Conservation (phyloP, 2,113 vertebrate genomes). For the Thalassarche chlororhynchos region DNA sequence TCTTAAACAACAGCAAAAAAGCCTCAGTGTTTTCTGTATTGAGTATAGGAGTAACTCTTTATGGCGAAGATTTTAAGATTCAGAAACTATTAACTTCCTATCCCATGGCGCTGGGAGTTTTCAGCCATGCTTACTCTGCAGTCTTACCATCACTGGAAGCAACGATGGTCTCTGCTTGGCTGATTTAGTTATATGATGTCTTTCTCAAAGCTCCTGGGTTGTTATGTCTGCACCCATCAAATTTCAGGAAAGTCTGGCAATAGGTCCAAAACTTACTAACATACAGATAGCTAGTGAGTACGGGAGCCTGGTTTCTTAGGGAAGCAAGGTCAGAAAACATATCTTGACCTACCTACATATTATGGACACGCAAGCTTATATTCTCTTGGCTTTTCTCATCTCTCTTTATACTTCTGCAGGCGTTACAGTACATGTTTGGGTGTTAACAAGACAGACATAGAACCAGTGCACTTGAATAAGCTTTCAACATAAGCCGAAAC, state of each 20-base stretch:
- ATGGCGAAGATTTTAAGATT: neutral
- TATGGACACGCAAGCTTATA: accelerated
- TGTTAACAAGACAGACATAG: neutral
- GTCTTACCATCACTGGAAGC: neutral
- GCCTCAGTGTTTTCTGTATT: neutral
- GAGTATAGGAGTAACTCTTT: neutral
- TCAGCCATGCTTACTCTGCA: neutral
- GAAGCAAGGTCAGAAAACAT: neutral
- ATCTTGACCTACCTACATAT: neutral
- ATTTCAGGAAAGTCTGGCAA: neutral
- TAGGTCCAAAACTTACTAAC: neutral
- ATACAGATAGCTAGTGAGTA: neutral
- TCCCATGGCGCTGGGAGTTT: neutral
- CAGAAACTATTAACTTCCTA: neutral
- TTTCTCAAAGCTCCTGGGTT: neutral
- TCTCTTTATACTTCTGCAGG: neutral
- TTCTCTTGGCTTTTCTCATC: neutral
- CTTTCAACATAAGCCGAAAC: neutral
- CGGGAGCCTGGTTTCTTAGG: neutral
- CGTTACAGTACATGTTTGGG: neutral
- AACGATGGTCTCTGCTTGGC: neutral
- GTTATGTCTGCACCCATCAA: neutral
- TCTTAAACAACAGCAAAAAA: neutral
- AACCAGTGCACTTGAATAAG: neutral
- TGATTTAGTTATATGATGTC: neutral